phyloP scores from a whole-genome alignment of 2,797 vertebrate genomes.

The Pangasius sanitwongsei region DNA sequence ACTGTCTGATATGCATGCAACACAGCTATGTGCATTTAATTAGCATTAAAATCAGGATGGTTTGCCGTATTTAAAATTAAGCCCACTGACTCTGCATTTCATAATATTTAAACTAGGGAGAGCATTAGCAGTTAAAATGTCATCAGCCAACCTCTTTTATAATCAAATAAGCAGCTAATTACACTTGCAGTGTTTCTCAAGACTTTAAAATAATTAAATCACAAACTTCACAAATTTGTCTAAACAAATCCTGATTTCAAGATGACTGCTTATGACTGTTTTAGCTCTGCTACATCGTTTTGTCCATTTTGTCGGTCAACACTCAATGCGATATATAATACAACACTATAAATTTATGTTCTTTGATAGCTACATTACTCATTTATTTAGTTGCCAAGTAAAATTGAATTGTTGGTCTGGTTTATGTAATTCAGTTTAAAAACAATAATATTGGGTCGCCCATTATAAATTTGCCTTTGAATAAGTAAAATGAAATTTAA shows the following conservation, averaged over 20 bases:
- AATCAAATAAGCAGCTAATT: conserved; percentile 14
- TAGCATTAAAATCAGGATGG: not conserved
- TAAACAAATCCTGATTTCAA: not conserved
- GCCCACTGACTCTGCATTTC: not conserved
- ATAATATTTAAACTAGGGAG: not conserved
- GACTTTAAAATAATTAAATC: not conserved
- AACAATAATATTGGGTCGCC: not conserved
- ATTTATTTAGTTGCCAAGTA: not conserved
- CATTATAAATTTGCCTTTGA: not conserved
- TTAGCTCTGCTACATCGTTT: not conserved
- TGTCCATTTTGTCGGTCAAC: not conserved
- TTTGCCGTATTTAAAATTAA: not conserved
- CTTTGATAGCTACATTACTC: not conserved
- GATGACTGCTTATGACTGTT: not conserved
- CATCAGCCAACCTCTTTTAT: not conserved
- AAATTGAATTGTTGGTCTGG: not conserved
- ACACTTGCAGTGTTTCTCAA: not conserved
- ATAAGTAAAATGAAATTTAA: not conserved
- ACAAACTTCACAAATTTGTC: not conserved
- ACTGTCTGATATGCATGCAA: too few relatives aligned
- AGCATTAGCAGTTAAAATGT: not conserved
- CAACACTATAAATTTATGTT: not conserved
- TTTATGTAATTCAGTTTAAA: not conserved
- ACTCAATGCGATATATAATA: not conserved
- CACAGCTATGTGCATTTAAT: not conserved